These are phyloP conservation scores for Phengaris arion DNA, from an alignment of 2,888 invertebrate genomes.

Conservation along the genomic window DNA sequence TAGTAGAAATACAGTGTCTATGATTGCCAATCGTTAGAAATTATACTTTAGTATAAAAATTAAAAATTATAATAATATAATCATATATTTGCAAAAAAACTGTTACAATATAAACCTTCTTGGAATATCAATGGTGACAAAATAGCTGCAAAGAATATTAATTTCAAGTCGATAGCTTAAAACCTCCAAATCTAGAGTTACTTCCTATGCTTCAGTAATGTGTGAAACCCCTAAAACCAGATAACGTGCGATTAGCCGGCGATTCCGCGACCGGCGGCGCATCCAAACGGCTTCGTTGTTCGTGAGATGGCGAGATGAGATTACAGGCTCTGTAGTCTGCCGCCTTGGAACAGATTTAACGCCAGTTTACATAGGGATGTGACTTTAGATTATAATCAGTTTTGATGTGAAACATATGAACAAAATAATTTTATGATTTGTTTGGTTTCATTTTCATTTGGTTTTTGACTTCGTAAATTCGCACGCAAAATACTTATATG, in stretches of 20 bases:
- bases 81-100: no score
- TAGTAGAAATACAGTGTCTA: no score
- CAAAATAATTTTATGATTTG: neutral
- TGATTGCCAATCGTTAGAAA: no score
- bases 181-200: neutral
- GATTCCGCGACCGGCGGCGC: constrained; percentile 28
- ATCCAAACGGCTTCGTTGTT: constrained; percentile 32
- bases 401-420: neutral
- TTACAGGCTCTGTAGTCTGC: constrained; percentile 11
- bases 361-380: neutral
- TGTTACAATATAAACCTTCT: no score
- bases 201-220: neutral
- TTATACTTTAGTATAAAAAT: no score
- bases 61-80: no score
- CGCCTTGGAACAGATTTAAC: constrained; percentile 16
- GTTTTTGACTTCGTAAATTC: neutral
- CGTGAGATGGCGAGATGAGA: constrained; percentile 31
- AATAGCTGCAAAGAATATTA: no score
- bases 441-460: neutral
- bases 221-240: constrained; percentile 15
- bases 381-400: neutral
- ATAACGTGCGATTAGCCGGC: constrained; percentile 21
- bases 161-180: no score
- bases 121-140: no score
- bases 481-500: no score